A percentile compares a stretch with the other conserved stretches of the same genome.
Evolutionary conservation across 2,888 invertebrate genomes (phyloP).

Genomic region (Spisula subtruncata): DNA sequence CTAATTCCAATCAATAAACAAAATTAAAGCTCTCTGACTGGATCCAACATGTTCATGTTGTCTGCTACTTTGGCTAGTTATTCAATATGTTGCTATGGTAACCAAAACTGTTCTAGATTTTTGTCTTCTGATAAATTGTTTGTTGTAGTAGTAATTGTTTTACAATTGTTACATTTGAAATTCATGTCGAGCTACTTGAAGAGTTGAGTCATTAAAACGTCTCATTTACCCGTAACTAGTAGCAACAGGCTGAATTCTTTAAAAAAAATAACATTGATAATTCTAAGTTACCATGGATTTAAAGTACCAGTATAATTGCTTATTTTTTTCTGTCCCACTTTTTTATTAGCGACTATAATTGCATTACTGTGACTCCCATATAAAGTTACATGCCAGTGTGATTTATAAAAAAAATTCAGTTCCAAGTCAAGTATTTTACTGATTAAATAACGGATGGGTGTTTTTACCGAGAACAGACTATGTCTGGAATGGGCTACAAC

Average conservation of each 20-base stretch:
- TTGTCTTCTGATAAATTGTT: constrained; percentile 4
- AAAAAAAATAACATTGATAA: not conserved
- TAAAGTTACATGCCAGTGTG: not conserved
- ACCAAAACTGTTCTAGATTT: not conserved
- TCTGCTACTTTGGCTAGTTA: not conserved
- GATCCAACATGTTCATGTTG: constrained; percentile 18
- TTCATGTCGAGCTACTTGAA: not conserved
- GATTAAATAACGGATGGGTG: not conserved
- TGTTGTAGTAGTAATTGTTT: constrained; percentile 26
- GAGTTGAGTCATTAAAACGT: not conserved
- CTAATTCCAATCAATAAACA: constrained; percentile 25
- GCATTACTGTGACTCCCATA: not conserved
- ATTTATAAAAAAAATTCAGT: not conserved
- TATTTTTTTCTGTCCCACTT: not conserved
- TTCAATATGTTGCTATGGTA: constrained; percentile 23
- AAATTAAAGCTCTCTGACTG: not conserved
- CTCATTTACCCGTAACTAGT: not conserved
- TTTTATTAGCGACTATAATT: not conserved
- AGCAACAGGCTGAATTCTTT: not conserved
- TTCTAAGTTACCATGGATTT: not conserved
- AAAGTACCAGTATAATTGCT: not conserved
- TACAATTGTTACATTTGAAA: constrained; percentile 13
- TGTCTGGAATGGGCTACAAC: not conserved
- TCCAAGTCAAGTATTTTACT: not conserved
- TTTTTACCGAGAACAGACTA: not conserved